Evolutionary conservation across 2,797 vertebrate genomes (phyloP), one percentile per base, ranked within the genome.

Genomic region (Adrianichthys oophorus): DNA sequence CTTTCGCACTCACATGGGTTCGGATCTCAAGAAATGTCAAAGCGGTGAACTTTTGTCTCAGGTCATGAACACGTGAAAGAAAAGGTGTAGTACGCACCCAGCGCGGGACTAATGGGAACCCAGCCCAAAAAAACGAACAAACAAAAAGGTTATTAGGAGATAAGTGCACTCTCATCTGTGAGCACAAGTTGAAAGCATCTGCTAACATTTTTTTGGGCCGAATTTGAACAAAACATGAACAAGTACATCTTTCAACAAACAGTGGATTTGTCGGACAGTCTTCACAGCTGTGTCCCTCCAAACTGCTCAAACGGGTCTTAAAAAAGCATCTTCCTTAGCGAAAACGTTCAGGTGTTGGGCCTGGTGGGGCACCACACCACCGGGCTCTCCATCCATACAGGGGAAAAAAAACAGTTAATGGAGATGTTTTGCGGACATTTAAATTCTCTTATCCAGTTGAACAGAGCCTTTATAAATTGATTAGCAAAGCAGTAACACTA

Each of bases 91-190:
- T 62, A 78, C 40, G 70, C 32, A 70, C 32, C 32, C 3, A 37
- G 12, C 50, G 65, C 67, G 74, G 71, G 78, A 78, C 72, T 85
- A 89, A 89, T 70, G 79, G 90, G 90, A 90, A 91, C 88, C 91
- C 90, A 92, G 91, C 91, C 91, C 89, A 88, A 89, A 83, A 82
- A 46, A 64, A 75, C 70, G 71, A 69, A 70, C 43, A 69, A 56
- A 57, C 65, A 65, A 29, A 41, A 66, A 53, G 65, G 59, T 57
- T 66, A 51, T 82, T 59, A 80, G 72, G 69, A 41, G 16, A 23
- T 85, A 86, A 89, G 86, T 81, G 76, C 84, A 71, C 76, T 70
- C 76, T 70, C 62, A 62, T 55, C 71, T 78, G 68, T 68, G 61
- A 85, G 83, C 80, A 72, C 70, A 61, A 61, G 44, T 56, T 61